Evolutionary conservation across 1,140 invertebrate genomes (phyloP).

Genomic region (Lamellibrachia luymesi): DNA sequence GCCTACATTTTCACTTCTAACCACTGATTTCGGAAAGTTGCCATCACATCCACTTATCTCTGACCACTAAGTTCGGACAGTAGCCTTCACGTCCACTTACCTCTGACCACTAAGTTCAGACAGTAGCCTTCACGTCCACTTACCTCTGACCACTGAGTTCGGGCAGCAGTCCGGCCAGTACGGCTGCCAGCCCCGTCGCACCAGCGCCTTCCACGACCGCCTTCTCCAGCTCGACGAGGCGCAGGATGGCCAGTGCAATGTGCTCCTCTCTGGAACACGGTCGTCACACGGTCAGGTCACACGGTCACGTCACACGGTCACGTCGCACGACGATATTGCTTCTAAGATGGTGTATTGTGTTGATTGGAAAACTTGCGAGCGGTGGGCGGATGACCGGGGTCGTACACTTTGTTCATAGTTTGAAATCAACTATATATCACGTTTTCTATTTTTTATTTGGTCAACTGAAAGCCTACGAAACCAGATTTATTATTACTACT

Average conservation of each 20-base stretch:
- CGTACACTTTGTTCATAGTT: too few relatives aligned
- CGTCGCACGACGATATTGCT: neutral
- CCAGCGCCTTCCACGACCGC: constrained; percentile 90
- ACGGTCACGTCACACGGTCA: neutral
- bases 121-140: neutral
- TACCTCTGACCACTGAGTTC: constrained; percentile 85
- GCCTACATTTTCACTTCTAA: too few relatives aligned
- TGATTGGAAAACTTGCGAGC: neutral
- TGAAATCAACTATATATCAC: too few relatives aligned
- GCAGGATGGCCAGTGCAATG: constrained; percentile 85
- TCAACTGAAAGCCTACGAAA: too few relatives aligned
- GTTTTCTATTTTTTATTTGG: too few relatives aligned
- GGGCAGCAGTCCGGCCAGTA: constrained; percentile 77
- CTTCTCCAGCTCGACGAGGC: constrained; percentile 85
- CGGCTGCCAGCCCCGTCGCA: constrained; percentile 81
- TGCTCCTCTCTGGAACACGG: constrained; percentile 56
- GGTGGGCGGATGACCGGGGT: too few relatives aligned
- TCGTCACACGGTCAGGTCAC: neutral
- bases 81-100: too few relatives aligned
- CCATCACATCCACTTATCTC: too few relatives aligned
- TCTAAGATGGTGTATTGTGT: neutral
- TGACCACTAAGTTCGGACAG: too few relatives aligned
- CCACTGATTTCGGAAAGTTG: too few relatives aligned
- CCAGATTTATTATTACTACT: too few relatives aligned
- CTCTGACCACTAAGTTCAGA: neutral